These are phyloP conservation scores for Homarus gammarus DNA, from an alignment of 2,888 invertebrate species.

Conservation along the genomic window DNA sequence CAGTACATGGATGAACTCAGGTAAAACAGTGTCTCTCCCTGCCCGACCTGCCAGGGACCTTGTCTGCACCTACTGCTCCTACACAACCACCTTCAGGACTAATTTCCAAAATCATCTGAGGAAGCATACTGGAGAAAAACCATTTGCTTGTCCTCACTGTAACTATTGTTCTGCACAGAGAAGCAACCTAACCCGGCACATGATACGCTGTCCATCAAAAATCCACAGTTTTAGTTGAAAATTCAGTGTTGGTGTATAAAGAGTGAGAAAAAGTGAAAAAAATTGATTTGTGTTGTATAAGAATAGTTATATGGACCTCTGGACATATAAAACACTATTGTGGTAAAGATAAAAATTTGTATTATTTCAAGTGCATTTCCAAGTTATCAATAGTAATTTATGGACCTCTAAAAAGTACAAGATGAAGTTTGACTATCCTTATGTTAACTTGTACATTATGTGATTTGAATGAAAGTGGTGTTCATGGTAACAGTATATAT, in stretches of 20 bases:
- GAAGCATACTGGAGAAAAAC: slow-evolving; percentile 53
- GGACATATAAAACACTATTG: too few relatives aligned
- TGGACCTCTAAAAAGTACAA: neutral
- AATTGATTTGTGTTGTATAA: too few relatives aligned
- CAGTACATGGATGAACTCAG: neutral
- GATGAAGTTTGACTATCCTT: too few relatives aligned
- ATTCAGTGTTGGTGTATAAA: neutral
- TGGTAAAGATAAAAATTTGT: too few relatives aligned
- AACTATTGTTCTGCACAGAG: slow-evolving; percentile 53
- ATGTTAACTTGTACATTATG: too few relatives aligned
- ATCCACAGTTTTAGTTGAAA: neutral
- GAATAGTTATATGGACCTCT: too few relatives aligned
- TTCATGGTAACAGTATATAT: too few relatives aligned
- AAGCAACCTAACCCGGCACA: slow-evolving; percentile 54
- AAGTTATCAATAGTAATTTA: neutral
- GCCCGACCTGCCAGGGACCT: slow-evolving; percentile 28
- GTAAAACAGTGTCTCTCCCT: neutral
- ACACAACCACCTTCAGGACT: slow-evolving; percentile 35
- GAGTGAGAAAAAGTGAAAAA: too few relatives aligned
- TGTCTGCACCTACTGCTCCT: slow-evolving; percentile 51
- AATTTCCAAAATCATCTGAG: slow-evolving; percentile 45
- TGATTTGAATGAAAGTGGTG: too few relatives aligned
- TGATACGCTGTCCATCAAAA: slow-evolving; percentile 25
- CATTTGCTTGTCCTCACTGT: slow-evolving; percentile 56
- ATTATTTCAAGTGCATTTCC: too few relatives aligned